Evolutionary conservation across 2,797 vertebrate species (phyloP), one percentile per base, ranked within the genome.

Genomic region (Gymnodraco acuticeps): DNA sequence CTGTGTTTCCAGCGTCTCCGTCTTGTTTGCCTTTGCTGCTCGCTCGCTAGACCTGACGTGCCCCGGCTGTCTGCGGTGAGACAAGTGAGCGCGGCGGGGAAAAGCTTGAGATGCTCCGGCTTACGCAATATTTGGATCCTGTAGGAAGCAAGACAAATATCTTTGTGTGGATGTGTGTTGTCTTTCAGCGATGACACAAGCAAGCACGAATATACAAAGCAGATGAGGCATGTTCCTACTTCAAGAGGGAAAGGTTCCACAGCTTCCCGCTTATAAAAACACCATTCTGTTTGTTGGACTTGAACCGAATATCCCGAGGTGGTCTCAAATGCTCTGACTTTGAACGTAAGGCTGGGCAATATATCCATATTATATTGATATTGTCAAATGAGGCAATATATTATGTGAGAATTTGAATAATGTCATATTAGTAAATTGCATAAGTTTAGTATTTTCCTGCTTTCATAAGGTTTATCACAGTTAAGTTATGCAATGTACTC

Each of bases 1-100:
- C 76, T 88, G 77, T 86, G 77, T 85, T 86, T 83, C 79, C 60
- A 70, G 85, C 23, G 41, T 67, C 51, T 77, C 70, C 65, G 6
- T 79, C 59, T 64, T 86, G 77, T 89, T 83, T 81, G 60, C 63
- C 60, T 77, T 71, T 27, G 60, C 85, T 58, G 75, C 62, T 84
- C 17, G 12, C 60, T 77, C 42, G 6, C 64, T 50, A 71, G 80
- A 75, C 2, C 16, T 50, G 1, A 5, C 15, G 42, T 23, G 76
- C 55, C 12, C 19, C 1, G 50, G 54, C 73, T 84, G 77, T 75
- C 88, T 63, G 73, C 65, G 65, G 80, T 8, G 64, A 78, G 81
- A 65, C 51, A 47, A 56, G 73, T 52, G 69, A 82, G 66, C 42
- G 15, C 5, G n/a, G 65, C 41, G 20, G 6, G 61, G 27, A 4